Conservation (phyloP, 92 coral and sea anemone species). For the Diadumene lineata region DNA sequence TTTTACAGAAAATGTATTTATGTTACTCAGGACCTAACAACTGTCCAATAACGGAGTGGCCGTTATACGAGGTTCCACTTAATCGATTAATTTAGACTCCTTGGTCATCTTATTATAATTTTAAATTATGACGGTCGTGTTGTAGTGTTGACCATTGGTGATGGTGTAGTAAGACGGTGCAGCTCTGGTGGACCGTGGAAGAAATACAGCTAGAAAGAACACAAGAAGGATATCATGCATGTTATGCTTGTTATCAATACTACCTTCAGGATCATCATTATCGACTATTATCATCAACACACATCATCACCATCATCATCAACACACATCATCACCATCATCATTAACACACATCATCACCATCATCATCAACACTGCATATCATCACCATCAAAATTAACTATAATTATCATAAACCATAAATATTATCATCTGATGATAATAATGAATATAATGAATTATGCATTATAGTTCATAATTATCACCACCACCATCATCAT, state of each 20-base stretch:
- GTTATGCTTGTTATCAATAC: too few species aligned
- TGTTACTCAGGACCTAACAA: too few species aligned
- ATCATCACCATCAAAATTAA: neutral
- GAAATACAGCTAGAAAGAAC: conserved; percentile 65
- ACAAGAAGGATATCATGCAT: neutral
- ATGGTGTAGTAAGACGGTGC: conserved; percentile 1
- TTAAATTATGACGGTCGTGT: neutral
- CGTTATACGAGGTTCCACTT: too few species aligned
- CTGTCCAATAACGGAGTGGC: too few species aligned
- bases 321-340: conserved; percentile 3
- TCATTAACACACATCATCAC: neutral
- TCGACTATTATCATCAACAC: neutral
- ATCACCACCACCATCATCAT: too few species aligned
- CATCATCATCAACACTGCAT: neutral
- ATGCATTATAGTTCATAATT: neutral
- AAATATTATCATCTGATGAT: neutral
- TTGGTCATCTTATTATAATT: neutral
- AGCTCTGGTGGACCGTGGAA: conserved; percentile 82
- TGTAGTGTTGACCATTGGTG: conserved; percentile 25
- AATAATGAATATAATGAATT: neutral
- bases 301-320: neutral
- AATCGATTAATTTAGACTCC: too few species aligned
- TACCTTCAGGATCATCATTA: neutral
- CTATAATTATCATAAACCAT: neutral
- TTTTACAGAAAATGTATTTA: neutral